Evolutionary conservation across 2,888 invertebrate species (phyloP), one percentile per base, ranked within the genome.

Genomic region (Drosophila rubida): DNA sequence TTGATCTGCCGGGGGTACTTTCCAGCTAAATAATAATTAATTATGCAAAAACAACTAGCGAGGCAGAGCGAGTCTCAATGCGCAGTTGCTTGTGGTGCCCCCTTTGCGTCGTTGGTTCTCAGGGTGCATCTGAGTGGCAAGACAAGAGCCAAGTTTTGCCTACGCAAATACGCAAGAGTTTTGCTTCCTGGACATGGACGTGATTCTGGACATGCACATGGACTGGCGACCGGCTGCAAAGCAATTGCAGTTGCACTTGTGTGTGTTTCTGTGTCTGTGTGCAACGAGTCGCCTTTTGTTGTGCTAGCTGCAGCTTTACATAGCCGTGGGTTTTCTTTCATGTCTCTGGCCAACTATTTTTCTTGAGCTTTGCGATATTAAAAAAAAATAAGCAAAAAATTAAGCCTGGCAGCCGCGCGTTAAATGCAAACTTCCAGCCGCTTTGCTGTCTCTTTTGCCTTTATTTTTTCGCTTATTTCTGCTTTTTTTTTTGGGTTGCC

Each of bases 401-500:
- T 87, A 88, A 84, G 84, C 84, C 88, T 84, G 87, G 88, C 88
- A 84, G 87, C 88, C 87, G 87, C 87, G 87, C 88, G 85, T 76
- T 84, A 88, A 82, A 82, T 87, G 88, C 86, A 87, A 82, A 82
- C 81, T 82, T 82, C 79, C 86, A 85, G 76, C 86, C 73, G 80
- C 78, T 79, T 81, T 84, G 73, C 77, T 45, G 32, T 58, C 25
- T 35, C 30, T 51, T 30, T 42, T 55, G 1, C 9, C n/a, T 25
- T 32, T n/a, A 4, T 42, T 44, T 35, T 30, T 7, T 9, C 14
- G 14, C n/a, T n/a, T n/a, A n/a, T 35, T 5, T 39, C 27, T 16
- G 4, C 25, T 11, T n/a, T 22, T 42, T 59, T 73, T 66, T 65
- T 13, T n/a, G n/a, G 54, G 61, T 9, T 68, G 78, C 70, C 75